Evolutionary conservation across 2,888 invertebrate species (phyloP).

Genomic region (Hoplodrina ambigua): DNA sequence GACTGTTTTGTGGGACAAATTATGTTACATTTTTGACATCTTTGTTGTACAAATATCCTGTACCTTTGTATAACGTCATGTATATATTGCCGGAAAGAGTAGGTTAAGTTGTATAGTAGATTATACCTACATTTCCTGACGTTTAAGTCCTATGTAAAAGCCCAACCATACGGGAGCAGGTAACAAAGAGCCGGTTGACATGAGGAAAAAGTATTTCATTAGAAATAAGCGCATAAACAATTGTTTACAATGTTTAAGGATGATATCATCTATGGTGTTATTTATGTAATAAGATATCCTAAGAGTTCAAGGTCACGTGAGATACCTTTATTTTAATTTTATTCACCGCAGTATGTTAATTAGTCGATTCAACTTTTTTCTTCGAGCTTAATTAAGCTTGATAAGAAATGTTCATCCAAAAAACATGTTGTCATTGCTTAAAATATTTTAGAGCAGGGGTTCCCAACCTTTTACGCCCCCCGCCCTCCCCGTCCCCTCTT

Average conservation of each 20-base stretch:
- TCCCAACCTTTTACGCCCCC: no score
- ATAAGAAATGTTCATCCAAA: slow-evolving; percentile 9
- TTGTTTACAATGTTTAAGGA: not conserved
- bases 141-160: no score
- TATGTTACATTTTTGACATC: not conserved
- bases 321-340: slow-evolving; percentile 3
- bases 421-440: not conserved
- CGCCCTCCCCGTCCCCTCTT: no score
- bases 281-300: slow-evolving; percentile 13
- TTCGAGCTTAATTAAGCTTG: slow-evolving; percentile 1
- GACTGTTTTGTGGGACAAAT: not conserved
- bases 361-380: slow-evolving; percentile 1
- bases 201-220: no score
- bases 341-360: slow-evolving; percentile 40
- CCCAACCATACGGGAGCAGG: no score
- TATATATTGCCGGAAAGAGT: rapidly evolving
- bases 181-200: no score
- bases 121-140: not conserved
- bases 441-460: not conserved
- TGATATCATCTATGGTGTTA: slow-evolving; percentile 23
- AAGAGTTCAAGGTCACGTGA: slow-evolving; percentile 46
- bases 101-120: not conserved
- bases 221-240: not conserved
- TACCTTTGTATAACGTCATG: not conserved
- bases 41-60: not conserved